Conservation (phyloP, 2,113 vertebrate species). For the Carassius carassius region DNA sequence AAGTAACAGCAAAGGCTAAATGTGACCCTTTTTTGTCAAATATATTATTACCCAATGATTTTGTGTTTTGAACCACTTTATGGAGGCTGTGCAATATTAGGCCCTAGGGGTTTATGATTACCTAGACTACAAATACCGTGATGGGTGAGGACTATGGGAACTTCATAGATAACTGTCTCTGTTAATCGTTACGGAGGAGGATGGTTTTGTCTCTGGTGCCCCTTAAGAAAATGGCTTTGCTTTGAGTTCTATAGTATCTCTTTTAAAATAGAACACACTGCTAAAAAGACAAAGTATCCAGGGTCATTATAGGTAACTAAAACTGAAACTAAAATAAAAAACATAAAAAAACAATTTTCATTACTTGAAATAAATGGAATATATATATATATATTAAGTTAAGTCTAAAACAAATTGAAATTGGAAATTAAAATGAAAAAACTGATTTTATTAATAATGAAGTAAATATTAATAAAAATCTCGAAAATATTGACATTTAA, state of each 20-base stretch:
- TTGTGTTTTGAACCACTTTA: constrained; percentile 57
- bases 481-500: neutral
- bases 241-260: neutral
- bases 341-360: too few relatives aligned
- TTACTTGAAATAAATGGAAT: too few relatives aligned
- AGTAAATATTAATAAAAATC: too few relatives aligned
- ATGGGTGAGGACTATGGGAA: constrained; percentile 51
- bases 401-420: too few relatives aligned
- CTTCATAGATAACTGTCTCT: constrained; percentile 56
- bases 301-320: too few relatives aligned
- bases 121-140: constrained; percentile 56
- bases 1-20: constrained; percentile 12
- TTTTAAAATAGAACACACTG: neutral
- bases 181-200: constrained; percentile 62
- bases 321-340: neutral
- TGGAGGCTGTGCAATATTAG: constrained; percentile 62
- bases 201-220: neutral
- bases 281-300: neutral
- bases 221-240: constrained; percentile 24
- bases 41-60: constrained; percentile 59
- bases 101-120: constrained; percentile 67
- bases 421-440: too few relatives aligned
- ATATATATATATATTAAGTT: too few relatives aligned
- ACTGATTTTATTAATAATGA: too few relatives aligned
- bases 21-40: constrained; percentile 31